Conservation (phyloP, 2,113 vertebrate genomes). For the Dinomys branickii region DNA sequence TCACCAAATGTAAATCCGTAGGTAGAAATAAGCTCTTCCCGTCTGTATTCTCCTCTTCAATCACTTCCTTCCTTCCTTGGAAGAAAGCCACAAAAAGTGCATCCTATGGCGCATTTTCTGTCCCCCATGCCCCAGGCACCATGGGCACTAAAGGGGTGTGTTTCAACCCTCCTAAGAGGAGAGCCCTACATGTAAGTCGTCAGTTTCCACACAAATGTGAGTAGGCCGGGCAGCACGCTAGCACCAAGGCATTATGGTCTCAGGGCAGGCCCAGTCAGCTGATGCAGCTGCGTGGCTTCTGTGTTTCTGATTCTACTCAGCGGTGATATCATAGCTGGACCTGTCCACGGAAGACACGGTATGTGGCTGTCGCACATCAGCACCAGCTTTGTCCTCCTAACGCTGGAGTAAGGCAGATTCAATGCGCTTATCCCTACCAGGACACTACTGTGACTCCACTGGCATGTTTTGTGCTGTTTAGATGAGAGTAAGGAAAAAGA, state of each 20-base stretch:
- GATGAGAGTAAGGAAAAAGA: rapidly evolving
- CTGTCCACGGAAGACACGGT: rapidly evolving
- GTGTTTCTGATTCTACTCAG: neutral
- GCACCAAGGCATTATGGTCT: neutral
- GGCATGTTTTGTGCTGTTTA: neutral
- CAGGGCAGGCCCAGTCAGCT: neutral
- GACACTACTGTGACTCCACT: no score
- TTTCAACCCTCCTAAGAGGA: neutral
- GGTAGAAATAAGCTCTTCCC: neutral
- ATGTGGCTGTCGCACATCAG: rapidly evolving
- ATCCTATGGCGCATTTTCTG: neutral
- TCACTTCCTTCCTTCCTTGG: neutral
- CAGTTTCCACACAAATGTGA: neutral
- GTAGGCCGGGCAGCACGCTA: neutral
- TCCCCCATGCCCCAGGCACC: neutral
- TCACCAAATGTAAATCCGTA: neutral
- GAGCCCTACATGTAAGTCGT: rapidly evolving
- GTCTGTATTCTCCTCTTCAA: neutral
- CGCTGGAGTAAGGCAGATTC: neutral
- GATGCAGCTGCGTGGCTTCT: neutral
- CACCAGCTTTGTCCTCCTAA: neutral
- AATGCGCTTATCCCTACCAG: neutral
- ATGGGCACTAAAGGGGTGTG: rapidly evolving
- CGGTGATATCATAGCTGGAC: neutral
- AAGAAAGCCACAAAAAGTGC: neutral